Base-by-base conservation (phyloP, 2,797 vertebrate genomes). In the Cynodonichthys magdalenae region DNA sequence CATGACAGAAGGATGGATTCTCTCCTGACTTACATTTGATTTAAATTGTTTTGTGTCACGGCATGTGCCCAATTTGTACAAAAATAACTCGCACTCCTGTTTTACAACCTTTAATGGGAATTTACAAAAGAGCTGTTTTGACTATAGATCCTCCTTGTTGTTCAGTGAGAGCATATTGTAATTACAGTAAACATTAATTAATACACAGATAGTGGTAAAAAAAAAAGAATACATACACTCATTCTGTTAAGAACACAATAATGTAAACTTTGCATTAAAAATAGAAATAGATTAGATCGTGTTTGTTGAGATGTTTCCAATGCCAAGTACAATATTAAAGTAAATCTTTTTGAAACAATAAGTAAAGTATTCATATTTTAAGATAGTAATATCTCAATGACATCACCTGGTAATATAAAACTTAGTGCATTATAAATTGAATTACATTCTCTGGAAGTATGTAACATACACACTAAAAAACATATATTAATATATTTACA, bases 1-100 rank as follows among this genome's bases (percentile, higher is more conserved):
- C 69, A 51, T 69, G 75, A 80, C 74, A 83, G 65, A 61, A 79
- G 66, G 69, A 59, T 29, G 4, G 27, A 52, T 57, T 36, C 63
- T 49, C 58, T 27, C 6, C 63, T 46, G 54, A 56, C 74, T 65
- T 66, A 71, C 17, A 54, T 79, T 63, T 66, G 8, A 69, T 46
- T 41, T 0, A 64, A 57, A 58, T 15, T 52, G 14, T 49, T 36
- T 29, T 56, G 29, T 31, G 36, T 45, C 27, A 57, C 28, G 53
- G 45, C 8, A n/a, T 59, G 20, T 51, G 44, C 18, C 15, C 18
- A n/a, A 48, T 31, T 53, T 15, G 15, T 17, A 27, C 20, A 55
- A 41, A 17, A 55, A 11, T 3, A 44, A n/a, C n/a, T 29, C 5
- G 10, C 36, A 45, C 15, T n/a, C 52, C 31, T 12, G 8, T 53